Evolutionary conservation across 1,140 invertebrate genomes (phyloP), one percentile per base, ranked within the genome.

Genomic region (Zaprionus ghesquierei): DNA sequence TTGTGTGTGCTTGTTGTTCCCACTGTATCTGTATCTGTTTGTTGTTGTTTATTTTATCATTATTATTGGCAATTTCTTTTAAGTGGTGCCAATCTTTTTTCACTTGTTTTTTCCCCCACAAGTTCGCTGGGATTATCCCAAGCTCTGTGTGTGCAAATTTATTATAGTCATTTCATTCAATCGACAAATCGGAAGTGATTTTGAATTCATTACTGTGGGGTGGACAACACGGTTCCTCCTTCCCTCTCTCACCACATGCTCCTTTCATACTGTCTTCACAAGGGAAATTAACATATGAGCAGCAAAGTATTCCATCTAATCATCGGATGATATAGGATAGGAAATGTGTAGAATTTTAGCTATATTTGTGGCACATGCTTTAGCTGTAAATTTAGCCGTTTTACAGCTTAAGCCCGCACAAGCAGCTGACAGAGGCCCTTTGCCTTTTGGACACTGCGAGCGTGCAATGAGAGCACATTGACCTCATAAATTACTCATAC

Each of bases 171-270:
- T 91, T 91, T 89, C 89, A 91, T 91, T 91, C 89, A 91, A 91
- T 91, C 89, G 89, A 91, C 89, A 91, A 91, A 91, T 91, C 89
- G 89, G 84, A 91, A 91, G 79, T 89, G 81, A 90, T 89, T 86
- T 81, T 89, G 89, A 90, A 82, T 90, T 79, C 77, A 90, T 90
- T 89, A 79, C 76, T 54, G 59, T 60, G 69, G 81, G 76, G n/a
- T 77, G 86, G 54, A 73, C 51, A 65, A 51, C 46, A 25, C 54
- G 13, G 62, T 12, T 20, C 27, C 31, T 15, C 20, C n/a, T 12
- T 54, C 18, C 12, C 8, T 6, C 6, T 8, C 31, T 33, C 10
- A 5, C 31, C 6, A 13, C 0, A 13, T 41, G 31, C 10, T 4
- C 31, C 2, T 4, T 33, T 3, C 31, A n/a, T n/a, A n/a, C n/a